Percentiles rank a stretch among this genome's conserved stretches.
phyloP scores from a whole-genome alignment of 2,797 vertebrate species.

The Ctenopoma kingsleyae region DNA sequence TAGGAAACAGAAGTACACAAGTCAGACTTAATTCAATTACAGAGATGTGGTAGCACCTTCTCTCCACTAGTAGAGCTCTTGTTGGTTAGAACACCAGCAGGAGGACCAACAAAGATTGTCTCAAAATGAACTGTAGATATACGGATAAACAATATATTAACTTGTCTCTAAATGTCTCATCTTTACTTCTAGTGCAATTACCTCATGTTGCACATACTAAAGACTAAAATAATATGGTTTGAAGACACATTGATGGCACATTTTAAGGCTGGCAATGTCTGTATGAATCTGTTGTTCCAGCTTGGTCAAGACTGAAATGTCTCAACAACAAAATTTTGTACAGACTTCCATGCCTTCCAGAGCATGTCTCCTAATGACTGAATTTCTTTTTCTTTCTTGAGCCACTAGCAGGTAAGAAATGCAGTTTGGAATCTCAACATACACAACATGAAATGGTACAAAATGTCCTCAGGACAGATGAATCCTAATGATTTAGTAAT shows the following conservation, averaged over 20 bases:
- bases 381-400: background rate
- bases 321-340: background rate
- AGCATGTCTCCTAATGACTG: background rate
- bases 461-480: background rate
- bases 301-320: background rate
- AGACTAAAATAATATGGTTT: too few species aligned
- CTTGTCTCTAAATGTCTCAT: conserved; percentile 4
- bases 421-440: background rate
- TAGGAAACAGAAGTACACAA: conserved; percentile 49
- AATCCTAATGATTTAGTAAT: background rate
- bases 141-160: background rate
- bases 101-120: background rate
- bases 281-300: too few species aligned
- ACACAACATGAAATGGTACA: background rate
- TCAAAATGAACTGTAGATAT: too few species aligned
- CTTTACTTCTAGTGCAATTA: conserved; percentile 1
- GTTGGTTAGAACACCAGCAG: conserved; percentile 20
- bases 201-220: background rate
- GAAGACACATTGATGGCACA: background rate
- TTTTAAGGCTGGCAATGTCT: background rate
- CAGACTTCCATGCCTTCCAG: background rate
- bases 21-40: conserved; percentile 45
- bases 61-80: conserved; percentile 14
- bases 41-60: conserved; percentile 23
- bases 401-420: background rate